Conservation (phyloP, 1,140 invertebrate genomes). For the Brachionus angularis region DNA sequence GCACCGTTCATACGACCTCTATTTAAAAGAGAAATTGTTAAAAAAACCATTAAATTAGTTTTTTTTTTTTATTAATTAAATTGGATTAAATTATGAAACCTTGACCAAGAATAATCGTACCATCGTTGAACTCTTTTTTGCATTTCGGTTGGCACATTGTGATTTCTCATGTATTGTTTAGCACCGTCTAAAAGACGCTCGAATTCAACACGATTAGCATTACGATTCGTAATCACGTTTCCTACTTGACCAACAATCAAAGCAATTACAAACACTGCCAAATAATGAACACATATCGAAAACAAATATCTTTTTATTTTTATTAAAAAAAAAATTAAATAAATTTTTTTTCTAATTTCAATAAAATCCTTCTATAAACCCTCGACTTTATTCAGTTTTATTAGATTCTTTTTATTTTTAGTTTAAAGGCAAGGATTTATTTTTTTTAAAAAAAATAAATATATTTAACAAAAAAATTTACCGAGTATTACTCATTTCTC, state of each 20-base stretch:
- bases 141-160: conserved; percentile 90
- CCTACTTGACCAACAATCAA: conserved; percentile 69
- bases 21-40: too few relatives aligned
- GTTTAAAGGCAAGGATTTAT: too few relatives aligned
- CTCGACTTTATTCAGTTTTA: too few relatives aligned
- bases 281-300: conserved; percentile 34
- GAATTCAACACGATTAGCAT: conserved; percentile 91
- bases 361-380: conserved; percentile 41
- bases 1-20: conserved; percentile 89
- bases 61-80: background rate
- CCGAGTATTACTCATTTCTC: conserved; percentile 33
- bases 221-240: conserved; percentile 92
- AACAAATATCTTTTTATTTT: conserved; percentile 29
- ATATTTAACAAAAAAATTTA: conserved; percentile 37
- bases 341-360: conserved; percentile 34
- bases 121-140: conserved; percentile 84
- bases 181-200: conserved; percentile 87
- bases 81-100: conserved; percentile 55
- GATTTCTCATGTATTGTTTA: conserved; percentile 92
- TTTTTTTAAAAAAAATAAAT: conserved; percentile 10
- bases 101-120: conserved; percentile 96
- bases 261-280: conserved; percentile 38
- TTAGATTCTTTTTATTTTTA: too few relatives aligned
- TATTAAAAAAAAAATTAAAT: conserved; percentile 18
- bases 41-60: too few relatives aligned